Conservation (phyloP, 2,113 vertebrate genomes). For the Pteruthius melanotis region DNA sequence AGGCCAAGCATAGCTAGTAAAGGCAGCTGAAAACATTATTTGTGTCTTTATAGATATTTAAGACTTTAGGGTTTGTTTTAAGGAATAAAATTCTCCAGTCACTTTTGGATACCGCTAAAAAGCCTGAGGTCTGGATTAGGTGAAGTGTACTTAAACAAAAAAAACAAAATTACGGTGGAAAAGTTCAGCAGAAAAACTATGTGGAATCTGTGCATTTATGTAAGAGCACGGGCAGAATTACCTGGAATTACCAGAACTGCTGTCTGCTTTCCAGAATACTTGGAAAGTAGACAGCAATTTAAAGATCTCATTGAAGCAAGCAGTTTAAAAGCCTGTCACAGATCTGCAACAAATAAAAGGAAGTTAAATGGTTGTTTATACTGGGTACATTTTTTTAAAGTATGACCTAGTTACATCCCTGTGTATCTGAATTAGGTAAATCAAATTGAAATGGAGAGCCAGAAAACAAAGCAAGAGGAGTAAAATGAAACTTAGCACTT, state of each 20-base stretch:
- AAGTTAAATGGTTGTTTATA: slow-evolving; percentile 11
- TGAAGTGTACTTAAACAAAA: not conserved
- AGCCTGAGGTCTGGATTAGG: not conserved
- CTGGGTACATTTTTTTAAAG: not conserved
- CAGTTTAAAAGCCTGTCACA: slow-evolving; percentile 58
- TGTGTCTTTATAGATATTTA: not conserved
- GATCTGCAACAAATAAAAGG: slow-evolving; percentile 65
- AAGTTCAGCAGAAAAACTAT: not conserved
- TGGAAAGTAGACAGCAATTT: slow-evolving; percentile 56
- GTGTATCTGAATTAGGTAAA: not conserved
- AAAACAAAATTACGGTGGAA: not conserved
- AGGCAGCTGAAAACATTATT: not conserved
- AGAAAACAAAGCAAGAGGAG: not conserved
- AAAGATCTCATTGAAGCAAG: slow-evolving; percentile 57
- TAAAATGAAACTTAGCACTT: not conserved
- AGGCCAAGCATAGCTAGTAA: not conserved
- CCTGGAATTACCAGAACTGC: not conserved
- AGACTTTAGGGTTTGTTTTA: not conserved
- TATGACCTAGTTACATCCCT: not conserved
- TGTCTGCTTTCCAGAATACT: not conserved
- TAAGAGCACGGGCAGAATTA: not conserved
- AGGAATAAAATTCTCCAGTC: not conserved
- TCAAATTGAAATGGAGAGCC: slow-evolving; percentile 1
- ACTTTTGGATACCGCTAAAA: not conserved
- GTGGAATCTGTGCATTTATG: not conserved